Base-by-base conservation (phyloP, 2,888 invertebrate genomes). In the Luperina nickerlii region DNA sequence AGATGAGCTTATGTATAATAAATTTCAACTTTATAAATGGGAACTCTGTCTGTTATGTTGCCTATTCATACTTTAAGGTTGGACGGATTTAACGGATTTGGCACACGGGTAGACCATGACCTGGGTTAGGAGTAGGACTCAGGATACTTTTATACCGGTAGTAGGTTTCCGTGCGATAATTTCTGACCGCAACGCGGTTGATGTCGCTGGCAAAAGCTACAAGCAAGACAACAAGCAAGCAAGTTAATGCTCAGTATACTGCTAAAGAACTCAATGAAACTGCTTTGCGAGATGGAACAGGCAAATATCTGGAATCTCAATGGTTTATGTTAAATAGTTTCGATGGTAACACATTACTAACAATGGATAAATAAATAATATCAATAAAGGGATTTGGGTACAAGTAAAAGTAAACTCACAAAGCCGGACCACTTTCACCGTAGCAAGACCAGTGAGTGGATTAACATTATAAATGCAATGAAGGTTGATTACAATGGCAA, bases 401-500 rank as follows among this genome's bases (percentile, higher is more conserved):
- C 18, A 54, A 73, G 45, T 60, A 70, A 80, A 69, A 80, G 70
- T 74, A 45, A 54, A 32, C 54, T 15, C 27, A 62, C 20, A 68
- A 76, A 70, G 20, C 15, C 18, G n/a, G 18, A n/a, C 20, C 4
- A 57, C 81, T 79, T 82, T 84, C 67, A 72, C 82, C 24, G 38
- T 42, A 38, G 27, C n/a, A 18, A 45, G 18, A 54, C 32, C 51
- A 54, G 80, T 38, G 51, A 80, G 45, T 77, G 62, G 24, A 81
- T 68, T 77, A 54, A 54, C 45, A 68, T 68, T 69, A 60, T 42
- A 69, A 57, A 48, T 27, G 20, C 60, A 13, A 60, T 54, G 51
- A 85, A 85, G 85, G 81, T 60, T 80, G 51, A 69, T 27, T 60
- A 38, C 60, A 74, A 70, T 54, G n/a, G 11, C 27, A 54, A 60